These are phyloP conservation scores for Crotalus viridis DNA, from an alignment of 2,113 vertebrate genomes.

Conservation along the genomic window DNA sequence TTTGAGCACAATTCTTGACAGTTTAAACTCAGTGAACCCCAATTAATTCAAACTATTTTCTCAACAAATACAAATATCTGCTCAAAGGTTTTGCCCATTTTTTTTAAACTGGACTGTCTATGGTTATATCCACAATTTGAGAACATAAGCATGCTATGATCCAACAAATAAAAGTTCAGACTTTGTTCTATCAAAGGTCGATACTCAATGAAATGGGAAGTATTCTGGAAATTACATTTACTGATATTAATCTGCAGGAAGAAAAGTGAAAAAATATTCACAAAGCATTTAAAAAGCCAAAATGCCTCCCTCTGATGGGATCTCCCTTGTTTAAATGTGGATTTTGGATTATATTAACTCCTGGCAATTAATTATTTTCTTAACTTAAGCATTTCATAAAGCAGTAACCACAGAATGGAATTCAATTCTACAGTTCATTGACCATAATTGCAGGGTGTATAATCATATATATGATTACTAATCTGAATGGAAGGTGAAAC, in stretches of 20 bases:
- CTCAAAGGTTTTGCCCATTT: not conserved
- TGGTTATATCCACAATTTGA: not conserved
- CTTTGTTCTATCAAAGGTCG: not conserved
- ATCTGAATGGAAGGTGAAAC: not conserved
- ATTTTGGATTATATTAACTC: not conserved
- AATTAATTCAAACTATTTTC: slow-evolving; percentile 1
- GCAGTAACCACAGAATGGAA: not conserved
- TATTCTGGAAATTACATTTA: not conserved
- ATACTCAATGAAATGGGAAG: not conserved
- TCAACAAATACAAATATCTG: not conserved
- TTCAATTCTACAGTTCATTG: slow-evolving; percentile 1
- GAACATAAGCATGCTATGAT: not conserved
- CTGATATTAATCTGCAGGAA: not conserved
- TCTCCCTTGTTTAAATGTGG: not conserved
- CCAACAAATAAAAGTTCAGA: not conserved
- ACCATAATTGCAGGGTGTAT: not conserved
- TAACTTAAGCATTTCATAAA: not conserved
- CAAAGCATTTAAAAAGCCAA: not conserved
- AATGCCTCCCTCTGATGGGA: not conserved
- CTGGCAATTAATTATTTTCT: not conserved
- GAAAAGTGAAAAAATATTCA: not conserved
- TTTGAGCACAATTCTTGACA: not conserved
- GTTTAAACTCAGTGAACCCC: not conserved
- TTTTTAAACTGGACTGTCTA: not conserved
- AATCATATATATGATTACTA: not conserved